Evolutionary conservation across 2,797 vertebrate species (phyloP).

Genomic region (Smutsia temminckii): DNA sequence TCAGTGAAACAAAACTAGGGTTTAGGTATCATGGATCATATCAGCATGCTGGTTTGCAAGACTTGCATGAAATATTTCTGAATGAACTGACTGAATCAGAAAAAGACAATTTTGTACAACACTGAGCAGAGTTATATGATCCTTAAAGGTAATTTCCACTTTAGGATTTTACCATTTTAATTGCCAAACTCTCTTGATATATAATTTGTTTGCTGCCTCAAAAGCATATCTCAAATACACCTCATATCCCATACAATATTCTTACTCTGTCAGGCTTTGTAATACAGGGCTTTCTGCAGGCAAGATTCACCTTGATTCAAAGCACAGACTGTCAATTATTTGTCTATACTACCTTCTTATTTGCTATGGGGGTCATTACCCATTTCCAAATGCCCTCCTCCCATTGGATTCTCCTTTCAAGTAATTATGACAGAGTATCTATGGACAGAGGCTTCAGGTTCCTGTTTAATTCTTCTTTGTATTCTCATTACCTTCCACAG

Average conservation of each 20-base stretch:
- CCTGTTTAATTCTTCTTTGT: background rate
- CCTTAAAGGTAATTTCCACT: background rate
- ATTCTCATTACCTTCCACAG: background rate
- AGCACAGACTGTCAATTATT: background rate
- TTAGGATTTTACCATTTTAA: slow-evolving; percentile 8
- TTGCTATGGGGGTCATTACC: background rate
- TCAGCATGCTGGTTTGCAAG: too few species aligned
- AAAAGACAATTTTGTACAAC: background rate
- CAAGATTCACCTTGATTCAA: background rate
- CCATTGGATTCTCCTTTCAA: background rate
- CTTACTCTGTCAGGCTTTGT: background rate
- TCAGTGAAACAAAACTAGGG: too few species aligned
- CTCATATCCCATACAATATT: background rate
- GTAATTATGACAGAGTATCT: background rate
- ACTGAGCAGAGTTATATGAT: background rate
- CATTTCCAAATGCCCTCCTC: background rate
- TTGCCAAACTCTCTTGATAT: background rate
- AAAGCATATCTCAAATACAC: background rate
- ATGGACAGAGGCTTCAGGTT: background rate
- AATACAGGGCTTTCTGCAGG: background rate
- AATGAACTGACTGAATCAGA: background rate
- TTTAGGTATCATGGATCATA: too few species aligned
- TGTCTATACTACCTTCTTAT: background rate
- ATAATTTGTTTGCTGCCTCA: background rate
- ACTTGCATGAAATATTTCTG: background rate